These are phyloP conservation scores for Drosophila parvula DNA, from an alignment of 1,140 invertebrate genomes.

Conservation along the genomic window DNA sequence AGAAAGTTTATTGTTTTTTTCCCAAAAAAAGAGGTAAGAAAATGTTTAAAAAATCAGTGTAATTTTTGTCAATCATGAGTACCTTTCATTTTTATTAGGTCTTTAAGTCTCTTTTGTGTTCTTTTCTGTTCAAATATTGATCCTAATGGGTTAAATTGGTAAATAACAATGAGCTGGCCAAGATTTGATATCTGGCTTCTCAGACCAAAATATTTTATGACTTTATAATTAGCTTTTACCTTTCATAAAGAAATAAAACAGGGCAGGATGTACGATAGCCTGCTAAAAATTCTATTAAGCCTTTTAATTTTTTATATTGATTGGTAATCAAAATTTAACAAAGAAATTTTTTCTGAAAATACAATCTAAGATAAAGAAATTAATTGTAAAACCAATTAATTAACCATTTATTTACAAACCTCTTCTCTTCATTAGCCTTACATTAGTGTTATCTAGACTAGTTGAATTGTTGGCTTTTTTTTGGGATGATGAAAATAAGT, in stretches of 20 bases:
- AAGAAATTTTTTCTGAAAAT: background rate
- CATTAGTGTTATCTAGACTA: background rate
- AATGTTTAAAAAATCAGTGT: no score
- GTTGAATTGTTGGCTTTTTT: background rate
- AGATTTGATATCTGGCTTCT: background rate
- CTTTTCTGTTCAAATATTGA: background rate
- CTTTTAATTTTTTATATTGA: no score
- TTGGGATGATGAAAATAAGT: constrained; percentile 1
- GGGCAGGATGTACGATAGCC: background rate
- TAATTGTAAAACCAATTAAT: background rate
- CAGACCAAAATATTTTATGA: background rate
- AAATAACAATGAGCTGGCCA: background rate
- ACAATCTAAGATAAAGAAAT: background rate
- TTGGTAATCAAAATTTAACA: background rate
- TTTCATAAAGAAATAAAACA: background rate
- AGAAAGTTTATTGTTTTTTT: no score
- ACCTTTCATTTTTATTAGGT: no score
- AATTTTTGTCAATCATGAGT: no score
- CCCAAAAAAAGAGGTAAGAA: no score
- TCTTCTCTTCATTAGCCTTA: constrained; percentile 1
- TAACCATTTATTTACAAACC: background rate
- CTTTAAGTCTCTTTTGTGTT: no score
- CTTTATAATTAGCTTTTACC: background rate
- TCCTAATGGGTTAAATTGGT: background rate
- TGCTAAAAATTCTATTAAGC: background rate